Conservation (phyloP, 2,888 invertebrate species). For the Eutolmus rufibarbis region DNA sequence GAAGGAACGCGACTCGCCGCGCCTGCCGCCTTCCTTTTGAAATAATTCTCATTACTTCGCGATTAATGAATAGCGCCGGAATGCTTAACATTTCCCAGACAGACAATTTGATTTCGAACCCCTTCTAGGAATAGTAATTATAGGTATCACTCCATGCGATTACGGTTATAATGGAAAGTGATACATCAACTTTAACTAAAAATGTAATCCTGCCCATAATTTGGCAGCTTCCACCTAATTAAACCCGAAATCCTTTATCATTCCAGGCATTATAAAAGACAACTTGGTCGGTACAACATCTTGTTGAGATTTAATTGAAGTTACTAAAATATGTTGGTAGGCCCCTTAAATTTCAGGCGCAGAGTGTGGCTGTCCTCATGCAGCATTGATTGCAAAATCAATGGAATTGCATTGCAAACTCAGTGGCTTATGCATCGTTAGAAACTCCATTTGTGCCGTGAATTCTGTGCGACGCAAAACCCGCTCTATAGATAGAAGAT, state of each 20-base stretch:
- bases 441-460: neutral
- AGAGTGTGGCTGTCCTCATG: neutral
- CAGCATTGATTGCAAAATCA: slow-evolving; percentile 29
- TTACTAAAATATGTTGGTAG: neutral
- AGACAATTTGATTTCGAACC: neutral
- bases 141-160: neutral
- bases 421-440: slow-evolving; percentile 29
- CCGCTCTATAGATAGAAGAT: neutral
- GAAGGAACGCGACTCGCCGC: neutral
- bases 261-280: neutral
- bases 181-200: neutral
- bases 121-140: neutral
- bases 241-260: neutral
- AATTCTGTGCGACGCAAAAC: neutral
- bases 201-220: neutral
- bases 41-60: slow-evolving; percentile 23
- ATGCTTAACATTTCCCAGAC: neutral
- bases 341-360: neutral
- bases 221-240: neutral
- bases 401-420: slow-evolving; percentile 17
- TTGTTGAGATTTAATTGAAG: slow-evolving; percentile 25
- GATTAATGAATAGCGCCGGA: slow-evolving; percentile 11
- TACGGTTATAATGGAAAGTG: neutral
- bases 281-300: neutral
- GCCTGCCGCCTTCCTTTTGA: neutral